Evolutionary conservation across 2,113 vertebrate species (phyloP).

Genomic region (Nibea coibor): DNA sequence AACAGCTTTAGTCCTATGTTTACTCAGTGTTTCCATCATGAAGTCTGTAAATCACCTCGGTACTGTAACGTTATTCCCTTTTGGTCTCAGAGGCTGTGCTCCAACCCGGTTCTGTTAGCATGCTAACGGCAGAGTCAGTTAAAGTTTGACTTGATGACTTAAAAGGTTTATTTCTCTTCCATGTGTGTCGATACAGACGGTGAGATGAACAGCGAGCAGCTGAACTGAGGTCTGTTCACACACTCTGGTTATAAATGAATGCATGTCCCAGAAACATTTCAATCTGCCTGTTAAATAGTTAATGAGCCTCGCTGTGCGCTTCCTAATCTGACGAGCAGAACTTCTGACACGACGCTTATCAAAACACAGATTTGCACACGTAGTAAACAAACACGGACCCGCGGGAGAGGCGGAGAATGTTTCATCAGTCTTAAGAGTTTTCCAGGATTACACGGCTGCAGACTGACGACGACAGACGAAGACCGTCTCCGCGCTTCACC

Average conservation of each 20-base stretch:
- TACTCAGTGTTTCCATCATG: no score
- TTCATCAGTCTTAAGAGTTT: conserved; percentile 64
- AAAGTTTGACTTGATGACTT: no score
- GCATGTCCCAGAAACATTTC: conserved; percentile 76
- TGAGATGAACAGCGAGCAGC: no score
- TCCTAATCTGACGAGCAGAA: conserved; percentile 74
- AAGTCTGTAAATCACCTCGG: no score
- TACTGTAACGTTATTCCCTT: no score
- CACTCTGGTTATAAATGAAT: conserved; percentile 55
- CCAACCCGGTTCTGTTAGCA: no score
- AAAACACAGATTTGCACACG: conserved; percentile 74
- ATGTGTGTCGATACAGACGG: no score
- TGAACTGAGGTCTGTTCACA: background rate
- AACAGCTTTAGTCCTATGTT: no score
- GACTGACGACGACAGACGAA: conserved; percentile 11
- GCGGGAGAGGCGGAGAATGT: conserved; percentile 47
- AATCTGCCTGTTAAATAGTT: conserved; percentile 79
- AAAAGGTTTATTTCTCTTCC: no score
- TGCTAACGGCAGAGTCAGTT: no score
- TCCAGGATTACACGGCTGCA: conserved; percentile 55
- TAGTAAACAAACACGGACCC: conserved; percentile 75
- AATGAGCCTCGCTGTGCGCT: conserved; percentile 68
- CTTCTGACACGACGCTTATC: conserved; percentile 76
- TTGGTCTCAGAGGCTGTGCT: no score
- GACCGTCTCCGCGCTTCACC: conserved; percentile 12